Evolutionary conservation across 2,113 vertebrate genomes (phyloP).

Genomic region (Tyrannus savana): DNA sequence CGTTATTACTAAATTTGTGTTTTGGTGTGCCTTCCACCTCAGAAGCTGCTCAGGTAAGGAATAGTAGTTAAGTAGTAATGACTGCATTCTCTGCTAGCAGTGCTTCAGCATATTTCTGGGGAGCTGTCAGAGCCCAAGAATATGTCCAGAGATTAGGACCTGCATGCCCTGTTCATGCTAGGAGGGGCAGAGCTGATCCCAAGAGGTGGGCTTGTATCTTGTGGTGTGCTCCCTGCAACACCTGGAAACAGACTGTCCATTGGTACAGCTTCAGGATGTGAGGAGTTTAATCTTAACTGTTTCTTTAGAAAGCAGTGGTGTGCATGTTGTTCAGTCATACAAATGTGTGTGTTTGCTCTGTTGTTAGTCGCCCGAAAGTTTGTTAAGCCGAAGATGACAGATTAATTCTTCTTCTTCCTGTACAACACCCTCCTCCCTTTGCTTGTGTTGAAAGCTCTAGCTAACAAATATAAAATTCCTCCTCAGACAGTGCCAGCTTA

Average conservation of each 20-base stretch:
- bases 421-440: background rate
- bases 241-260: background rate
- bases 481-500: background rate
- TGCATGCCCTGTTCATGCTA: background rate
- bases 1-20: background rate
- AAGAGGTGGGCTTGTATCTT: background rate
- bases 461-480: background rate
- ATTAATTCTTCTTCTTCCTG: background rate
- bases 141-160: rapidly evolving
- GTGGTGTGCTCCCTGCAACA: background rate
- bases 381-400: background rate
- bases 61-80: background rate
- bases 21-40: background rate
- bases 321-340: background rate
- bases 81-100: rapidly evolving
- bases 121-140: background rate
- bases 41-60: background rate
- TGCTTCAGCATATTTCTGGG: rapidly evolving
- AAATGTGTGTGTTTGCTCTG: background rate
- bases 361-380: background rate
- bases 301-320: background rate
- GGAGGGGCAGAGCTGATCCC: background rate
- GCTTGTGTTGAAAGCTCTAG: background rate
- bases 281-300: background rate
- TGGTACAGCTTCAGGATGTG: background rate